Percentiles rank a stretch among this genome's conserved stretches.
These are phyloP conservation scores for Berghia stephanieae DNA, from an alignment of 1,140 invertebrate species.

Conservation along the genomic window DNA sequence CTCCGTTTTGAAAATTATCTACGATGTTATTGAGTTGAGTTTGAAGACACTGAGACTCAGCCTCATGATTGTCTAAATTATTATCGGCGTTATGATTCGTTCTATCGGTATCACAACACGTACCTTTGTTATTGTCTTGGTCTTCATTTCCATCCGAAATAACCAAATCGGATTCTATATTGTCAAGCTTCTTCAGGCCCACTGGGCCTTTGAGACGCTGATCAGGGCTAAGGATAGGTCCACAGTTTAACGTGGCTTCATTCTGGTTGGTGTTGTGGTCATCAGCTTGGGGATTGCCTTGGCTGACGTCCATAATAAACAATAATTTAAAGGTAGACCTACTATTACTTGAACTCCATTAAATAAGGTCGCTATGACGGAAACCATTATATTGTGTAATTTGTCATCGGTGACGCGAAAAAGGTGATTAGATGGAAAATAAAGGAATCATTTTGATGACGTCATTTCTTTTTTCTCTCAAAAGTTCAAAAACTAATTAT, in stretches of 20 bases:
- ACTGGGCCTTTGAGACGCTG: background rate
- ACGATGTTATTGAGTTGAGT: too few relatives aligned
- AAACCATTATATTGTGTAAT: too few relatives aligned
- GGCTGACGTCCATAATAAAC: constrained; percentile 8
- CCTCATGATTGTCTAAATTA: background rate
- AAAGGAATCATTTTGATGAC: too few relatives aligned
- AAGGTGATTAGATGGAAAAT: too few relatives aligned
- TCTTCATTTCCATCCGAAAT: background rate
- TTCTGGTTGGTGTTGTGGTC: constrained; percentile 39
- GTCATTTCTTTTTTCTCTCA: too few relatives aligned
- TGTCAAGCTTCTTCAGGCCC: background rate
- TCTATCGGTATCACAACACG: background rate
- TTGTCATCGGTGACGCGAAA: too few relatives aligned
- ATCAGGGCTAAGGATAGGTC: background rate
- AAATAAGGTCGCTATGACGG: too few relatives aligned
- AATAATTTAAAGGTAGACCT: too few relatives aligned
- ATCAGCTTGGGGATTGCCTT: background rate
- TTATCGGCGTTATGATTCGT: background rate
- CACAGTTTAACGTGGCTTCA: constrained; percentile 14
- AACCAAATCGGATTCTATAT: background rate
- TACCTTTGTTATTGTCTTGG: background rate
- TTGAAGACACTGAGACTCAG: too few relatives aligned
- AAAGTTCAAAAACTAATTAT: too few relatives aligned
- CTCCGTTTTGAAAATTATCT: too few relatives aligned
- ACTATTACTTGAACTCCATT: too few relatives aligned